These are phyloP conservation scores for Patella ulyssiponensis DNA, from an alignment of 2,888 invertebrate species.

Conservation along the genomic window DNA sequence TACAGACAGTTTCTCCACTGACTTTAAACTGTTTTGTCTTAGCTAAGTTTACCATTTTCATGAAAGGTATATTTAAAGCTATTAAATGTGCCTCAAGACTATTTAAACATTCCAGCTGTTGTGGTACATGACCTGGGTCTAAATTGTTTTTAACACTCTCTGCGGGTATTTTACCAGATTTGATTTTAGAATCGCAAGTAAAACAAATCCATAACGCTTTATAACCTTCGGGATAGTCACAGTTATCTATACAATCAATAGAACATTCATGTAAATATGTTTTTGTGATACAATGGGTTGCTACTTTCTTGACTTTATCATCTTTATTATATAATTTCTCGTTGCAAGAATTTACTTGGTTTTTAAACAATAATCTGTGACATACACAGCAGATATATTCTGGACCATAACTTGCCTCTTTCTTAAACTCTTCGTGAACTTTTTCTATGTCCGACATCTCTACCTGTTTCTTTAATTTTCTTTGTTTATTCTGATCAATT, in stretches of 20 bases:
- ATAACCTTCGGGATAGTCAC: background rate
- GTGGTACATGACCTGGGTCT: background rate
- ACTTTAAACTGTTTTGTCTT: background rate
- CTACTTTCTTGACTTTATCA: background rate
- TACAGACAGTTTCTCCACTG: background rate
- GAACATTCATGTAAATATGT: background rate
- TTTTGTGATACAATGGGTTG: background rate
- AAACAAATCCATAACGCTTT: background rate
- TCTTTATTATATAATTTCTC: background rate
- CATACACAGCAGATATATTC: background rate
- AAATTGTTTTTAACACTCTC: constrained; percentile 13
- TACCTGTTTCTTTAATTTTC: background rate
- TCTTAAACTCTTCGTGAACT: background rate
- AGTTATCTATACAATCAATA: background rate
- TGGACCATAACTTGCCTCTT: background rate
- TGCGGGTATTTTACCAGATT: constrained; percentile 6
- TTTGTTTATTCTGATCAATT: background rate
- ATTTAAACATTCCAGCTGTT: background rate
- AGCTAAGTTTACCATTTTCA: background rate
- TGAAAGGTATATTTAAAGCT: constrained; percentile 1
- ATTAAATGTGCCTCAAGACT: background rate
- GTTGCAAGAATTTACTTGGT: background rate
- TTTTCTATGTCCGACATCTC: background rate
- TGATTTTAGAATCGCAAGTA: background rate
- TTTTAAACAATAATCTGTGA: background rate